Percentiles rank a stretch among this genome's conserved stretches.
phyloP scores from a whole-genome alignment of 2,888 invertebrate genomes.

The Chirona hameri region DNA sequence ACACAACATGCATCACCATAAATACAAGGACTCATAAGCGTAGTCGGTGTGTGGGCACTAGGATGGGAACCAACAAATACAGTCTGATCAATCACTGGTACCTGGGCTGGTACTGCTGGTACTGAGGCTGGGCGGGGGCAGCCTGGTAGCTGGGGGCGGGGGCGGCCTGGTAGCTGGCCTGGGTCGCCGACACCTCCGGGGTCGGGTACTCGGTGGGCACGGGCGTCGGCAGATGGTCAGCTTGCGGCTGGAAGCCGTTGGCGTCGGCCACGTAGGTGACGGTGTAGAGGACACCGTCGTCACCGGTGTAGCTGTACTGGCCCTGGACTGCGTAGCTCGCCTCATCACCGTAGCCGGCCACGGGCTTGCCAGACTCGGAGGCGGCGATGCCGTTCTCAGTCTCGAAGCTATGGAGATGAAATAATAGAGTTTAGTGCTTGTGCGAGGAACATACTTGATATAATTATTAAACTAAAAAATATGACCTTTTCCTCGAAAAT shows the following conservation, averaged over 20 bases:
- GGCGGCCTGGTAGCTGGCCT: not conserved
- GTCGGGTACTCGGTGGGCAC: constrained; percentile 6
- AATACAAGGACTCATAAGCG: too few species aligned
- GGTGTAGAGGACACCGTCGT: not conserved
- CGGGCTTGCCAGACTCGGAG: constrained; percentile 3
- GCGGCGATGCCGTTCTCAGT: constrained; percentile 12
- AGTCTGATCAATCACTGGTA: not conserved
- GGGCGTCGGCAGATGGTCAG: constrained; percentile 1
- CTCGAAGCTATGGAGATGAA: not conserved
- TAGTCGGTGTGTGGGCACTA: too few species aligned
- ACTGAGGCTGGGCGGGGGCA: not conserved
- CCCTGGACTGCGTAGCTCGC: constrained; percentile 1
- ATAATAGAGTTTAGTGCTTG: too few species aligned
- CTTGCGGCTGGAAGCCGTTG: constrained; percentile 23
- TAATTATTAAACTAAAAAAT: too few species aligned
- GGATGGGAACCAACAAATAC: too few species aligned
- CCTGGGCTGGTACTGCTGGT: not conserved
- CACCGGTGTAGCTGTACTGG: not conserved
- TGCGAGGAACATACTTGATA: too few species aligned
- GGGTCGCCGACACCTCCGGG: not conserved
- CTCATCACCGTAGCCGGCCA: constrained; percentile 8
- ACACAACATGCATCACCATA: too few species aligned
- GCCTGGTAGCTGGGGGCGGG: not conserved
- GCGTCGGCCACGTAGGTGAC: not conserved
- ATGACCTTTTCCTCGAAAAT: too few species aligned